Evolutionary conservation across 2,888 invertebrate genomes (phyloP).

Genomic region (Eilema caniola): DNA sequence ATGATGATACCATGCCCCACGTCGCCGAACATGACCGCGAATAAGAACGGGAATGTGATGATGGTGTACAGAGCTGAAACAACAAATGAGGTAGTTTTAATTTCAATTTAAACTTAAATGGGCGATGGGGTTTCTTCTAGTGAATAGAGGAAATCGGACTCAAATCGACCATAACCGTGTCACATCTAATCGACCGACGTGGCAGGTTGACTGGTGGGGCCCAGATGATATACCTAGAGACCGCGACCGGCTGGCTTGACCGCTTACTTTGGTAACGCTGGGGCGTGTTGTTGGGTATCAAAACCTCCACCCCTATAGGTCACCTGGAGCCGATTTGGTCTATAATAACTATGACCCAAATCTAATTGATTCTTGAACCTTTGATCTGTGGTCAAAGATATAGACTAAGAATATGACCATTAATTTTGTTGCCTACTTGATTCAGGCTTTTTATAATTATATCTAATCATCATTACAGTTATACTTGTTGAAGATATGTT

Average conservation of each 20-base stretch:
- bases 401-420: background rate
- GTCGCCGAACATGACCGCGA: slow-evolving; percentile 93
- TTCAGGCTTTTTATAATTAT: background rate
- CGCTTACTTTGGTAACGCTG: no score
- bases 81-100: slow-evolving; percentile 7
- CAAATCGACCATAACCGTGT: no score
- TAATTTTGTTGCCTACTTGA: background rate
- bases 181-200: no score
- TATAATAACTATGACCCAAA: no score
- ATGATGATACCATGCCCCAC: slow-evolving; percentile 91
- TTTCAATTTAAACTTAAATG: background rate
- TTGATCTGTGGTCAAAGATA: background rate
- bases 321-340: no score
- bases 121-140: background rate
- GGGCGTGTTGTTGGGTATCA: no score
- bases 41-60: slow-evolving; percentile 92
- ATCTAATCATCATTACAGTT: background rate
- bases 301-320: no score
- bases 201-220: no score
- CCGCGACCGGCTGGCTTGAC: no score
- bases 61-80: slow-evolving; percentile 89
- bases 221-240: no score
- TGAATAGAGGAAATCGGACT: no score
- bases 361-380: background rate
- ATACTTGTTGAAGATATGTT: background rate